Evolutionary conservation across 2,797 vertebrate genomes (phyloP).

Genomic region (Malurus leucopterus): DNA sequence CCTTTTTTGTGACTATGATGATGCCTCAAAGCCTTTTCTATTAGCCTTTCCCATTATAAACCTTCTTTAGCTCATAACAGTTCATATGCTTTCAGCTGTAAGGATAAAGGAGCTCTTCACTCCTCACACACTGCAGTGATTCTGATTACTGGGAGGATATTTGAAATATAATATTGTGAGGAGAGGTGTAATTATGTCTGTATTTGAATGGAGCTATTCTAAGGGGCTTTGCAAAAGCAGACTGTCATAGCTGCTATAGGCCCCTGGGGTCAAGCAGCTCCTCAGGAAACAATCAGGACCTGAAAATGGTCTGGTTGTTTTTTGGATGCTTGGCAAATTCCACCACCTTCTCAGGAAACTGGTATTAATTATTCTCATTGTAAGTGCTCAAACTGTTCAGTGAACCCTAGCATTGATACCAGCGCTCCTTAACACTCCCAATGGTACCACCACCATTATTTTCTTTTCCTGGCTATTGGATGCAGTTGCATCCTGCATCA

Average conservation of each 20-base stretch:
- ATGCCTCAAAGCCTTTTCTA: conserved; percentile 51
- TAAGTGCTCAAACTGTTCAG: neutral
- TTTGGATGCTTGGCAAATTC: conserved; percentile 25
- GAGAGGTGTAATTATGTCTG: conserved; percentile 52
- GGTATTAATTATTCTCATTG: neutral
- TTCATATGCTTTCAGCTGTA: conserved; percentile 26
- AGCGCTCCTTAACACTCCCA: neutral
- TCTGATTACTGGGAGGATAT: conserved; percentile 45
- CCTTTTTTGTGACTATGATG: conserved; percentile 6
- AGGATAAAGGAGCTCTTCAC: conserved; percentile 60
- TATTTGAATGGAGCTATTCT: conserved; percentile 53
- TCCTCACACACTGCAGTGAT: conserved; percentile 34
- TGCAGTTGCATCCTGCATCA: neutral
- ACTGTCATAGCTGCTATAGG: conserved; percentile 7
- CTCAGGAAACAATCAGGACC: conserved; percentile 26
- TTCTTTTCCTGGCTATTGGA: neutral
- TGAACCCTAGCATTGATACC: neutral
- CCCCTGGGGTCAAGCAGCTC: conserved; percentile 21
- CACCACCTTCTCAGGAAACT: conserved; percentile 14
- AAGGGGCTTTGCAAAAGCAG: conserved; percentile 19
- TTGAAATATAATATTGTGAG: conserved; percentile 29
- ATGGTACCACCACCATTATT: neutral
- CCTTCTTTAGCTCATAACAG: neutral
- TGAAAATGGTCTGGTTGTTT: conserved; percentile 26
- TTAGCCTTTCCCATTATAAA: conserved; percentile 46